phyloP scores from a whole-genome alignment of 2,888 invertebrate species.

The Agrotis ipsilon region DNA sequence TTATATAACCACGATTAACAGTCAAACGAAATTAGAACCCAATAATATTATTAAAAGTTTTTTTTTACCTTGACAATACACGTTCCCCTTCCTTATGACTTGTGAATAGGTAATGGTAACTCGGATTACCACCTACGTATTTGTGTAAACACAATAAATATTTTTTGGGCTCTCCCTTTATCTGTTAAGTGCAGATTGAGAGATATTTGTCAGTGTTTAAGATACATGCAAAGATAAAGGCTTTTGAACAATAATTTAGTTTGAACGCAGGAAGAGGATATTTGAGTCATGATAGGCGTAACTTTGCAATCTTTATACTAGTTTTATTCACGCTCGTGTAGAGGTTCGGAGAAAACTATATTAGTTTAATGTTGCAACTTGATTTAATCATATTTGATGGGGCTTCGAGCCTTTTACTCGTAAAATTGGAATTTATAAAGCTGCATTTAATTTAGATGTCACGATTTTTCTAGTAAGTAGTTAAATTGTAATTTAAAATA shows the following conservation, averaged over 20 bases:
- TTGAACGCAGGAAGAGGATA: conserved; percentile 66
- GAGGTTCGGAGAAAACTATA: conserved; percentile 26
- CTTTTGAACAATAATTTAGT: conserved; percentile 59
- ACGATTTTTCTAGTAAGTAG: background rate
- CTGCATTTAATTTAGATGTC: background rate
- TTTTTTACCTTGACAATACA: conserved; percentile 73
- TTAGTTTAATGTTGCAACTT: conserved; percentile 19
- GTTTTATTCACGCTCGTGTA: background rate
- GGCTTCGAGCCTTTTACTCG: background rate
- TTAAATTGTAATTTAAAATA: background rate
- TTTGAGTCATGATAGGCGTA: conserved; percentile 66
- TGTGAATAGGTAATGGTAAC: conserved; percentile 78
- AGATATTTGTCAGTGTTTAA: conserved; percentile 77
- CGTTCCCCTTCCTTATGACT: conserved; percentile 77
- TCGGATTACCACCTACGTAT: conserved; percentile 90
- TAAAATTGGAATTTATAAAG: background rate
- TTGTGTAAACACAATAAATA: conserved; percentile 91
- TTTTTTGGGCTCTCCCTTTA: conserved; percentile 83
- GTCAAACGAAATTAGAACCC: conserved; percentile 91
- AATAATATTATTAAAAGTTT: conserved; percentile 88
- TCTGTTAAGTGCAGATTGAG: conserved; percentile 76
- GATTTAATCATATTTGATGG: conserved; percentile 11
- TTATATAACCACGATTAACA: conserved; percentile 89
- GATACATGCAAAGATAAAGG: conserved; percentile 73
- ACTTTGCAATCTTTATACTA: conserved; percentile 47